Evolutionary conservation across 2,797 vertebrate genomes (phyloP), one percentile per base, ranked within the genome.

Genomic region (Iguana delicatissima): DNA sequence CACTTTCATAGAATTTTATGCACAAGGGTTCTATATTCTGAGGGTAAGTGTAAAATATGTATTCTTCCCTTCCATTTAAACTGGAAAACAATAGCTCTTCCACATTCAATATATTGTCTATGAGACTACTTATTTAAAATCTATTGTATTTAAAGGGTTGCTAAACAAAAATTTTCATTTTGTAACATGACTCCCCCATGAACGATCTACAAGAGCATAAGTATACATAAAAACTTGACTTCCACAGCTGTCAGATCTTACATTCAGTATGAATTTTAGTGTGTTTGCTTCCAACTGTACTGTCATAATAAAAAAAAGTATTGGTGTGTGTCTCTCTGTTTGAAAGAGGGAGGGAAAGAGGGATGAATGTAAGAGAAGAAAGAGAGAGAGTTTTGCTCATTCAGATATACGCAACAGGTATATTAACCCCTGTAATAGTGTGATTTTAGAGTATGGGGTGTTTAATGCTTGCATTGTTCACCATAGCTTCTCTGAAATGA

Each of bases 1-100:
- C 93, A 72, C 42, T 67, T 35, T 55, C 0, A 32, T 59, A n/a
- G 5, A 0, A 0, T 64, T 77, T 35, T 16, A 85, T 0, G 0
- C 50, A 38, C 89, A 94, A 90, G 72, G 8, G 0, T 18, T 67
- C 86, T 86, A 46, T 18, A 12, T 0, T 80, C 80, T 0, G 0
- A 91, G 89, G 93, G 32, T 18, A 64, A 80, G 88, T n/a, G 81
- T 59, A 93, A 92, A 80, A 83, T 57, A 32, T 88, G 29, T 91
- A 93, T 89, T 29, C 20, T 72, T 67, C 86, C 52, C 35, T 69
- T 88, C 38, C 26, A 72, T 46, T 74, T 76, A 81, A 79, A 22
- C 1, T 18, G 42, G 74, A 52, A 90, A 79, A 2, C 80, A 82
- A 90, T 89, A 77, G 67, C 84, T 89, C 79, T 73, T 92, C 77